phyloP scores from a whole-genome alignment of 2,888 invertebrate genomes.

The Anarsia innoxiella region DNA sequence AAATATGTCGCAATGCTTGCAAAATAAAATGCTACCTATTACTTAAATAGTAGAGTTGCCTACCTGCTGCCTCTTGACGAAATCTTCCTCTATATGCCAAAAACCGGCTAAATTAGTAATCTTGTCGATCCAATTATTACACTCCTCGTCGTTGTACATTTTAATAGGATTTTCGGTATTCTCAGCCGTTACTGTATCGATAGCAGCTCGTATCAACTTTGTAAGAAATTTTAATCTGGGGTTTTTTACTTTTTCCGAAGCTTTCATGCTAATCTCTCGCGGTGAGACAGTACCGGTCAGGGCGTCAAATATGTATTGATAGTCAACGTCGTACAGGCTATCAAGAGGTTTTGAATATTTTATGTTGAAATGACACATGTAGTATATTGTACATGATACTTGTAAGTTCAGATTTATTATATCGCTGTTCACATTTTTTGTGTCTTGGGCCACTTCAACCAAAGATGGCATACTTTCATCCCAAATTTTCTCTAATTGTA shows the following conservation, averaged over 20 bases:
- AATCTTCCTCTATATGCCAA: constrained; percentile 85
- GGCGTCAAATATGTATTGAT: constrained; percentile 74
- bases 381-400: constrained; percentile 83
- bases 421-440: constrained; percentile 83
- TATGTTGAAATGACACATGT: constrained; percentile 85
- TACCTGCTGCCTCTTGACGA: constrained; percentile 86
- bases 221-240: constrained; percentile 83
- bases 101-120: constrained; percentile 81
- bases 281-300: constrained; percentile 53
- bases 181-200: constrained; percentile 81
- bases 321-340: constrained; percentile 84
- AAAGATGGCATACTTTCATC: constrained; percentile 81
- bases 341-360: constrained; percentile 83
- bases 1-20: no score
- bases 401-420: constrained; percentile 88
- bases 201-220: constrained; percentile 81
- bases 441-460: constrained; percentile 85
- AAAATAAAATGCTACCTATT: no score
- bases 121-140: constrained; percentile 81
- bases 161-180: constrained; percentile 66
- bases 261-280: constrained; percentile 75
- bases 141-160: constrained; percentile 55
- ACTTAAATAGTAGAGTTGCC: no score
- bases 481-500: constrained; percentile 79
- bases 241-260: constrained; percentile 81